A percentile compares a stretch with the other conserved stretches of the same genome.
Evolutionary conservation across 35 echinoderm and acorn worm species (phyloP).

Genomic region (Lytechinus variegatus): DNA sequence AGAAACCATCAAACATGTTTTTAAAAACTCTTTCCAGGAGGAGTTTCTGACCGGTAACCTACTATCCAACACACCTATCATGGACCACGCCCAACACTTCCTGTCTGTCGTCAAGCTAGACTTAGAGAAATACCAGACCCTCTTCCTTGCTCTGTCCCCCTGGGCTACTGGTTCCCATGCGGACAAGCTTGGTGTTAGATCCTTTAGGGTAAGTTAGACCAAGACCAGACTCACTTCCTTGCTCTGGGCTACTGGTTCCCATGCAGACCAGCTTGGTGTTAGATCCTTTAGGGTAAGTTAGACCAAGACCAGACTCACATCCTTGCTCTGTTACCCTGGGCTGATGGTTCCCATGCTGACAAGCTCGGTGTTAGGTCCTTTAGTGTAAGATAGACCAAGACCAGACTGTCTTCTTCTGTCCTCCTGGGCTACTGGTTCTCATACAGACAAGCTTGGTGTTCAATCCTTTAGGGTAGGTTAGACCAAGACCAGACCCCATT

Average conservation of each 20-base stretch:
- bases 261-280: too few species aligned
- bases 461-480: too few species aligned
- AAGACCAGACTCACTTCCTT: too few species aligned
- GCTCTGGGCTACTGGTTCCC: too few species aligned
- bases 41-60: conserved; percentile 80
- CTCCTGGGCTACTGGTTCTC: too few species aligned
- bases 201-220: conserved; percentile 80
- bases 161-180: conserved; percentile 85
- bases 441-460: too few species aligned
- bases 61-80: conserved; percentile 62
- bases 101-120: conserved; percentile 88
- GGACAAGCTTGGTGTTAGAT: conserved; percentile 75
- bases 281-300: not conserved
- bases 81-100: conserved; percentile 94
- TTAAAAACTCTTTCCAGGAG: conserved; percentile 65
- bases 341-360: too few species aligned
- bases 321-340: conserved; percentile 85
- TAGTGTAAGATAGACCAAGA: too few species aligned
- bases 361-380: too few species aligned
- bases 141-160: conserved; percentile 90
- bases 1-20: too few species aligned
- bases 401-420: too few species aligned
- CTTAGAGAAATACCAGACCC: conserved; percentile 80
- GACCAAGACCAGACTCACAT: conserved; percentile 85
- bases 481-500: too few species aligned